Evolutionary conservation across 2,113 vertebrate genomes (phyloP), one percentile per base, ranked within the genome.

Genomic region (Leptosomus discolor): DNA sequence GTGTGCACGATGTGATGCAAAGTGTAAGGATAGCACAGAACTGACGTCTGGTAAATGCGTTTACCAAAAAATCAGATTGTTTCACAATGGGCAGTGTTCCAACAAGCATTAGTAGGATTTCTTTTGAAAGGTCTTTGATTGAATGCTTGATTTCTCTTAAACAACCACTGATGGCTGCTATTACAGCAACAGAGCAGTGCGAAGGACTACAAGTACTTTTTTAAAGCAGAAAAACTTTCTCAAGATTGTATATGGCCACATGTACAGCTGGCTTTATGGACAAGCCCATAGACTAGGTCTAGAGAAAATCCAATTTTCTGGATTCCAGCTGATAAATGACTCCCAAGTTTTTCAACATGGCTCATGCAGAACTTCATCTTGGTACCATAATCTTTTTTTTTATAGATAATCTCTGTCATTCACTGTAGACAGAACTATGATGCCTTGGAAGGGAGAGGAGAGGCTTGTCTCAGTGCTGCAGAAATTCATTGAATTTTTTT

Each of bases 141-240:
- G 43, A 79, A 95, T 39, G 39, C 15, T 86, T 73, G 54, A 39
- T 83, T 96, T 94, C 65, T 75, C 69, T 68, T 82, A 24, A 87
- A 43, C 39, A 53, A 10, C 27, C 16, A 14, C 21, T 68, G 15
- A 29, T 82, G 36, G 48, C 27, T 86, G 67, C 34, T 89, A 8
- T 88, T 71, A 48, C 1, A 46, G 68, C 34, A 91, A 83, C 27
- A 85, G 26, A 16, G 75, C 54, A 68, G 23, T 79, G 36, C 27
- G 36, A 77, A 88, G 4, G 9, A 46, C 18, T 58, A 29, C 34
- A 51, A 63, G 34, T 60, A 34, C 11, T 30, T 51, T 21, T 45
- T 45, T 41, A 37, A 71, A 79, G 26, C 17, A 63, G 20, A 58
- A 81, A 17, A 63, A 14, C 5, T 36, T 21, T 67, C 37, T 75